Evolutionary conservation across 2,113 vertebrate species (phyloP), one percentile per base, ranked within the genome.

Genomic region (Clarias gariepinus): DNA sequence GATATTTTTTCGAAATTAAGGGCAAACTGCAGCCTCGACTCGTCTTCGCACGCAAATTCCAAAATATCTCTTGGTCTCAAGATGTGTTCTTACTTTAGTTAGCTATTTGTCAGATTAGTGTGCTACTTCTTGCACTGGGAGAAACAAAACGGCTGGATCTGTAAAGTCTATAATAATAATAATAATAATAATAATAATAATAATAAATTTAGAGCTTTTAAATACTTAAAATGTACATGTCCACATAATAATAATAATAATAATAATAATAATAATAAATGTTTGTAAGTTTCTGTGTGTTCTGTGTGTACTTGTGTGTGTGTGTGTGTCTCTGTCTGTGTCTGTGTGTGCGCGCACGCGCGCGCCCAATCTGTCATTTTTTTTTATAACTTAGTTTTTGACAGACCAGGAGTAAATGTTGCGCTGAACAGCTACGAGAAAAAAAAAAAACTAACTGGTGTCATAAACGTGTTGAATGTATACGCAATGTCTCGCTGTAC

Each of bases 21-120:
- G 69, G 57, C 87, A 69, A 91, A 91, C 88, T 89, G 88, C 71
- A 80, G 85, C 88, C 69, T 64, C 47, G 85, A 86, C 91, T 85
- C 69, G 3, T 33, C 53, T 52, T 73, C 57, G 85, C 85, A 80
- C 33, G 36, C 74, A 55, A 86, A 74, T 63, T 57, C 78, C 86
- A 21, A 88, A 82, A 87, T 61, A 89, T 81, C 66, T 79, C 66
- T 64, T 88, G 85, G 81, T 89, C 86, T 33, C 55, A 53, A 83
- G 89, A 91, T 89, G 60, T 52, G 55, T 28, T 85, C 25, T 77
- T 61, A 63, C 47, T 33, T 12, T 74, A 68, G 53, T 79, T 2
- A 64, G 47, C 52, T 28, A 21, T 28, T 61, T 2, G 13, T 73
- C 23, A 58, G 53, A 47, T 74, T 47, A 41, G 5, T 15, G 15